A percentile compares a stretch with the other conserved stretches of the same genome.
These are phyloP conservation scores for Trissoscelio sp. DNA, from an alignment of 2,888 invertebrate species.

Conservation along the genomic window DNA sequence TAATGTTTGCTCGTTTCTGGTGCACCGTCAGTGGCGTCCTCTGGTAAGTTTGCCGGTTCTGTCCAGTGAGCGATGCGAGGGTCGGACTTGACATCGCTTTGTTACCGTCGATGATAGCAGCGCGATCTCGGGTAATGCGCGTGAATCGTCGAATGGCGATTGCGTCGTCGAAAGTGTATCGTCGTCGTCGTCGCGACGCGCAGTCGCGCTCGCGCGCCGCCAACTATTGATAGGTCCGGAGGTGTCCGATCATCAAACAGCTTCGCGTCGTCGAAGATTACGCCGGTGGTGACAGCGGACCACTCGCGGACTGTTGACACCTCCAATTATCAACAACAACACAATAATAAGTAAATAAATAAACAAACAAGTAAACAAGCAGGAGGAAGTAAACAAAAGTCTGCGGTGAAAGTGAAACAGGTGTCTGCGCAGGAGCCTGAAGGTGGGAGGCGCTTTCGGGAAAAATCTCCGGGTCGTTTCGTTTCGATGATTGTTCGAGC, in stretches of 20 bases:
- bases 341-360: neutral
- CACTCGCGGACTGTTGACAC: conserved; percentile 41
- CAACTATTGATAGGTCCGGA: conserved; percentile 63
- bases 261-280: conserved; percentile 41
- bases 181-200: conserved; percentile 65
- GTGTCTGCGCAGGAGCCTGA: conserved; percentile 29
- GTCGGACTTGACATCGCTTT: conserved; percentile 26
- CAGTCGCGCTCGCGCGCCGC: conserved; percentile 59
- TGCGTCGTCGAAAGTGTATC: conserved; percentile 32
- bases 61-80: conserved; percentile 9
- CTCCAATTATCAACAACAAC: neutral
- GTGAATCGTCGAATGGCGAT: conserved; percentile 43
- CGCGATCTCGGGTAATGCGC: conserved; percentile 44
- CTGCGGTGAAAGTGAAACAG: conserved; percentile 64
- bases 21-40: conserved; percentile 19
- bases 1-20: neutral
- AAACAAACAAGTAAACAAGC: neutral
- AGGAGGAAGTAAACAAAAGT: neutral
- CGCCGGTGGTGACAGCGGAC: conserved; percentile 63
- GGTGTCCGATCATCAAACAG: conserved; percentile 43
- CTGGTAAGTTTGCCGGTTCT: conserved; percentile 4
- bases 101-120: conserved; percentile 42
- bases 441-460: conserved; percentile 45
- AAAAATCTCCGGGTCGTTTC: conserved; percentile 40
- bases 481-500: conserved; percentile 53